Base-by-base conservation (phyloP, 2,888 invertebrate species). In the Caenorhabditis sp. region DNA sequence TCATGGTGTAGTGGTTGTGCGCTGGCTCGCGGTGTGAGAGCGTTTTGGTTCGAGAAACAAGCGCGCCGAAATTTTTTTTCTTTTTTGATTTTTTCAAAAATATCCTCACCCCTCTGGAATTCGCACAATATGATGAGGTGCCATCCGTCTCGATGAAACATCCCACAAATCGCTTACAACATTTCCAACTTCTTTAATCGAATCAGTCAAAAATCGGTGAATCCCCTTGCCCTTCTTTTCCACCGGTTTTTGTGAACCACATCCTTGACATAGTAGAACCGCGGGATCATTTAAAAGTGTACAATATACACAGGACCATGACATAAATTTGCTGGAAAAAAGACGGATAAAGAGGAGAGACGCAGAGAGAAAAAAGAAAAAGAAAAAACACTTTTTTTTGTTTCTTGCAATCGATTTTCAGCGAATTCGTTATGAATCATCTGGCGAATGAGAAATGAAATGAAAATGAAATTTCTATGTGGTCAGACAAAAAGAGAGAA, bases 301-400 rank as follows among this genome's bases (percentile, higher is more conserved):
- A 53, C 79, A 79, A 43, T 76, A 67, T n/a, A 55, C 24, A 66
- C 79, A 79, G 37, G 55, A 67, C 79, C 79, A 79, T 61, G 69
- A 43, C 43, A 43, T 43, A 43, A 12, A 17, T 10, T 17, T 6
- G 43, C 43, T 43, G 43, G 14, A 43, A 43, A 36, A 8, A 36
- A 36, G 36, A 36, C 5, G 12, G 12, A 8, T 8, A 36, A 36
- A 36, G 36, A 36, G 5, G 36, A 36, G 36, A 43, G 43, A 43
- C 43, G 43, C 43, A 43, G 43, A 43, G 43, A 43, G 14, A 43
- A 17, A 43, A 43, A 43, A 17, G 14, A 31, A 31, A 31, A 31
- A 31, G 31, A 31, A 31, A 4, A 31, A 31, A 6, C 14, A 10
- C 43, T 10, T 43, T 14, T 43, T 43, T 14, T 17, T 10, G 6